Conservation (phyloP, 2,113 vertebrate species). For the Deroptyus accipitrinus region DNA sequence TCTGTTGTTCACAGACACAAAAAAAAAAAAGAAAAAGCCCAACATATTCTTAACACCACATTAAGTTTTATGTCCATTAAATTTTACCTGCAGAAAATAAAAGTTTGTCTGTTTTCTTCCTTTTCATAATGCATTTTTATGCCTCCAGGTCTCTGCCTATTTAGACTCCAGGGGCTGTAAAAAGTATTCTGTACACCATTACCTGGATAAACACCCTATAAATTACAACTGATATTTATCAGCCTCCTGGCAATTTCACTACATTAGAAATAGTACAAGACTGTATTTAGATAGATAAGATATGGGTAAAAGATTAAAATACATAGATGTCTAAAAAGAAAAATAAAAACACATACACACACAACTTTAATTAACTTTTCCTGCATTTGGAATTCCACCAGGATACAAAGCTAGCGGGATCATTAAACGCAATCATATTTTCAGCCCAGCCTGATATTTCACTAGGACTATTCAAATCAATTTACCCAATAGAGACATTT, state of each 20-base stretch:
- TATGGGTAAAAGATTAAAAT: constrained; percentile 63
- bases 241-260: constrained; percentile 40
- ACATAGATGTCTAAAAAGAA: not conserved
- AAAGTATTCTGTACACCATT: constrained; percentile 61
- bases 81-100: constrained; percentile 65
- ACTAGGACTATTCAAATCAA: constrained; percentile 78
- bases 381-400: constrained; percentile 61
- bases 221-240: constrained; percentile 66
- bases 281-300: constrained; percentile 58
- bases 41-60: not conserved
- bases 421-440: constrained; percentile 79
- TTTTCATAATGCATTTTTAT: constrained; percentile 71
- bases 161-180: constrained; percentile 37
- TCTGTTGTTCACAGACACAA: not conserved
- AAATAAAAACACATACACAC: not conserved
- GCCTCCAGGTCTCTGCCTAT: constrained; percentile 37
- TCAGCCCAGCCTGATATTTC: constrained; percentile 77
- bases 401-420: constrained; percentile 64
- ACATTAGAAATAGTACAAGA: constrained; percentile 28
- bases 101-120: constrained; percentile 53
- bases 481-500: constrained; percentile 80
- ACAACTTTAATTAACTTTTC: constrained; percentile 70
- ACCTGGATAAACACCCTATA: constrained; percentile 69
- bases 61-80: constrained; percentile 62
- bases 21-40: not conserved